Evolutionary conservation across 2,797 vertebrate genomes (phyloP), one percentile per base, ranked within the genome.

Genomic region (Danio albolineatus): DNA sequence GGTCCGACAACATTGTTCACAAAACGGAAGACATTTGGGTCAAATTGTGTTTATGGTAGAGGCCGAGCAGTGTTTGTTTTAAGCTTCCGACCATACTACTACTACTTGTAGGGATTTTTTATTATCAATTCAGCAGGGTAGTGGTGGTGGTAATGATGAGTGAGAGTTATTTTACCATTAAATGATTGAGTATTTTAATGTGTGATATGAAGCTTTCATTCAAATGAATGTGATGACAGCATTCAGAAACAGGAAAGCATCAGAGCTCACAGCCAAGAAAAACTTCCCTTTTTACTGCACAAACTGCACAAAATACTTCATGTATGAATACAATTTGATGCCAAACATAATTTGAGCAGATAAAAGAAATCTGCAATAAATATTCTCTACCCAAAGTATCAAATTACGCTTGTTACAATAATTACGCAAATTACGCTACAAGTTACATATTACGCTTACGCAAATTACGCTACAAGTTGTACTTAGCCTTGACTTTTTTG

Each of bases 211-310:
- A 41, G 6, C 38, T n/a, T 51, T 53, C 14, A 41, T 54, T 13
- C 10, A 39, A 70, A 53, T 41, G 36, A 19, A 10, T 71, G 49
- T 54, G 36, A 54, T 54, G 67, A 61, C 28, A 49, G n/a, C 44
- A 49, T 70, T 38, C 76, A 46, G 4, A 82, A 77, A 66, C 89
- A 86, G 89, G 90, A 90, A 88, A 87, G 61, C 41, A 57, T 17
- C 78, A 6, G 44, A 75, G 76, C 80, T 78, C 78, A 60, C 82
- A 60, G 74, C 67, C 85, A 70, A 88, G 90, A 91, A 93, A 92
- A 88, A 57, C 49, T 14, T 66, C 10, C 19, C 85, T 7, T 79
- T 82, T 28, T 82, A 62, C 17, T 13, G 21, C 4, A 21, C 6
- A 19, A 65, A 85, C 78, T 61, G 44, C 14, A 64, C 49, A 51